Percentiles rank a stretch among this genome's conserved stretches.
Conservation (phyloP, 1,140 invertebrate species). For the Oppia nitens region DNA sequence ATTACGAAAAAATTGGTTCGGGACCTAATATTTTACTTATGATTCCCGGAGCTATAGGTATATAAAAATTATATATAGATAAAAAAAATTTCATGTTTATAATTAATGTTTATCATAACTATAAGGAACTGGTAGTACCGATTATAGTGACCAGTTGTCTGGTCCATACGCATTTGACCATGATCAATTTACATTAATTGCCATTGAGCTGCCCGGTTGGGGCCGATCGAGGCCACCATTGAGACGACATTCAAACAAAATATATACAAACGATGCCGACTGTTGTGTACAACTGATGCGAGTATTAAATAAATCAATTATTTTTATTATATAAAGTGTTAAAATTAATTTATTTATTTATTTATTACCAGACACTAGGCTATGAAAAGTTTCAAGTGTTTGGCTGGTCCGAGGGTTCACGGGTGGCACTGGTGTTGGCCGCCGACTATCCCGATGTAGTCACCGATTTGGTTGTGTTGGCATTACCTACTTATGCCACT, state of each 20-base stretch:
- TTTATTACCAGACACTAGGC: constrained; percentile 11
- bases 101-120: not conserved
- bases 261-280: constrained; percentile 11
- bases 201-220: constrained; percentile 12
- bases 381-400: constrained; percentile 13
- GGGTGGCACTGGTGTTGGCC: constrained; percentile 11
- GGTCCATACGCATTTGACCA: constrained; percentile 1
- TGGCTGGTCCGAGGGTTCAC: constrained; percentile 16
- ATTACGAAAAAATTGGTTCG: constrained; percentile 8
- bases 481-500: not conserved
- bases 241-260: constrained; percentile 4
- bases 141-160: constrained; percentile 6
- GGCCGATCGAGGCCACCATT: constrained; percentile 11
- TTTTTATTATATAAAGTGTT: no score
- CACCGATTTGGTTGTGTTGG: constrained; percentile 4
- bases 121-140: constrained; percentile 6
- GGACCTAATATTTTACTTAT: constrained; percentile 3
- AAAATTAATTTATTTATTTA: no score
- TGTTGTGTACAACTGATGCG: constrained; percentile 7
- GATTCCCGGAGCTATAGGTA: constrained; percentile 17
- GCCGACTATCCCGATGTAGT: constrained; percentile 13
- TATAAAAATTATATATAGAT: not conserved
- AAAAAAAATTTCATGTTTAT: not conserved
- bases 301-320: not conserved
- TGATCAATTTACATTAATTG: constrained; percentile 9